These are phyloP conservation scores for Drosophila sturtevanti DNA, from an alignment of 1,140 invertebrate species.

Conservation along the genomic window DNA sequence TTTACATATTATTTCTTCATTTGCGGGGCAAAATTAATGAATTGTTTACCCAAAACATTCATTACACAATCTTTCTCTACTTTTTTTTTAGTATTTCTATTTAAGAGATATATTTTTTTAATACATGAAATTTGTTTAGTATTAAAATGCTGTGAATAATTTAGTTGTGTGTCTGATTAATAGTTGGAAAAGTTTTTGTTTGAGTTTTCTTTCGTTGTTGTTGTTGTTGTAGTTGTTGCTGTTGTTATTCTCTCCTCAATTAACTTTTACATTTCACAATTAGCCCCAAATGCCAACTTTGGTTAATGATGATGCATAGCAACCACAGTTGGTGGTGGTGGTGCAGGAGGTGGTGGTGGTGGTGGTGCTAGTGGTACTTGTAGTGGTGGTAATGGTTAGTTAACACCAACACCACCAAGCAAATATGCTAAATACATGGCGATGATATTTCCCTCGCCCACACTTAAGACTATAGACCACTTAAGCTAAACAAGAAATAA, in stretches of 20 bases:
- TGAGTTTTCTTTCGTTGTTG: background rate
- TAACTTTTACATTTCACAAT: conserved; percentile 8
- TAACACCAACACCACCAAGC: conserved; percentile 17
- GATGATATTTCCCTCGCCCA: conserved; percentile 22
- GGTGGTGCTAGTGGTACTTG: background rate
- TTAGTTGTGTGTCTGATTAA: conserved; percentile 1
- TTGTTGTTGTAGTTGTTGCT: background rate
- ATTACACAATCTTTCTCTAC: too few species aligned
- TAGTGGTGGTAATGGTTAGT: background rate
- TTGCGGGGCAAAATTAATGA: too few species aligned
- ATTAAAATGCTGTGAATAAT: background rate
- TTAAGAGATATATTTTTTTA: background rate
- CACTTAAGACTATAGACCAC: conserved; percentile 41
- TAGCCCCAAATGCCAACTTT: conserved; percentile 18
- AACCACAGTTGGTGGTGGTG: conserved; percentile 1
- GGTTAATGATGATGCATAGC: conserved; percentile 15
- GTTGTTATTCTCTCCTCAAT: background rate
- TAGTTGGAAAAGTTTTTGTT: conserved; percentile 3
- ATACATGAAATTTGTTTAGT: background rate
- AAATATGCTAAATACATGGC: conserved; percentile 41
- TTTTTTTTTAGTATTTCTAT: too few species aligned
- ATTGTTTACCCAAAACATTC: too few species aligned
- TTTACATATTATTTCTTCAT: too few species aligned
- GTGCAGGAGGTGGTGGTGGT: background rate
- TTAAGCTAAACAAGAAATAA: conserved; percentile 12